Base-by-base conservation (phyloP, 1,140 invertebrate species). In the Anastrepha ludens region DNA sequence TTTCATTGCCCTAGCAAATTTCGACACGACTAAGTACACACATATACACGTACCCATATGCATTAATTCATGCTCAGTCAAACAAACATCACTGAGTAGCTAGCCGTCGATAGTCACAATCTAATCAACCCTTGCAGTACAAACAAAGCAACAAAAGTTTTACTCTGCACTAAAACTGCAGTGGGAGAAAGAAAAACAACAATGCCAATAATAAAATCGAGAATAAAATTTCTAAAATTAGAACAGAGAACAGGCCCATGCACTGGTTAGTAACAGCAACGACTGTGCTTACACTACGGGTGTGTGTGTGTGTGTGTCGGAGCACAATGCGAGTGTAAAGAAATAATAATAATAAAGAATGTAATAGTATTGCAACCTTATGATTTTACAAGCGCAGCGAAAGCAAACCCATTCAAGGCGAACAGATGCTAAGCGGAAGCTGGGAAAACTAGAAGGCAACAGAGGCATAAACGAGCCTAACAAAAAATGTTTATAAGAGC, bases 191-290 rank as follows among this genome's bases (percentile, higher is more conserved):
- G 17, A 81, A 55, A 81, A 20, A 6, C 74, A 81, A 17, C 70
- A 74, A 74, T 81, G 74, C 74, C 74, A 81, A 50, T 81, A 81
- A 81, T 81, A 81, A 81, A 81, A 81, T 17, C 74, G 74, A 81
- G 74, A 81, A 81, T 81, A 81, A 81, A 81, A 81, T 55, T 50
- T 81, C 74, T 81, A 81, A 81, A 81, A 81, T 81, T 81, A 81
- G 74, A 81, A 81, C 47, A 20, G 74, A 55, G 47, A 50, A 81
- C 17, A 29, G 6, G 74, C 47, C 9, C 74, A 55, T 81, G 74
- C 74, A 55, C 11, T 47, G 74, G 44, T 2, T 81, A 81, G 74
- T 55, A 81, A 81, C 47, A 81, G 9, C 67, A n/a, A 47, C 74
- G n/a, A 81, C 20, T 81, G 41, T 55, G 74, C 41, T 39, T 47